Conservation (phyloP, 2,888 invertebrate species). For the Catocala sponsa region DNA sequence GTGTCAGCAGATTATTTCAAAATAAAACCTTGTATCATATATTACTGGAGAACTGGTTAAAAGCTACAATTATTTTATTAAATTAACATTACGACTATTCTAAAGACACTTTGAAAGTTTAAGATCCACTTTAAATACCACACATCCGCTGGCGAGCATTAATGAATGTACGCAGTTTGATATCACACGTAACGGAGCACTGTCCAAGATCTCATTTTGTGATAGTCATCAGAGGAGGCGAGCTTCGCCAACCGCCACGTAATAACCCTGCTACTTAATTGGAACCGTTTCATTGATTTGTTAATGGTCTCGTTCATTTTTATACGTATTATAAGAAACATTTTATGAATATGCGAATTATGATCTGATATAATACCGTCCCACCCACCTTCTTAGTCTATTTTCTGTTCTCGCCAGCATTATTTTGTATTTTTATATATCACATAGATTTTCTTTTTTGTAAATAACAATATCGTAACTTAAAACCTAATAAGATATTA, state of each 20-base stretch:
- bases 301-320: constrained; percentile 77
- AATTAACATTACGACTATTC: constrained; percentile 23
- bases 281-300: constrained; percentile 79
- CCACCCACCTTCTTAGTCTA: constrained; percentile 31
- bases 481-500: constrained; percentile 51
- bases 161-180: constrained; percentile 48
- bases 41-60: constrained; percentile 1
- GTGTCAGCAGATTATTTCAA: constrained; percentile 42
- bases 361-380: constrained; percentile 58
- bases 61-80: constrained; percentile 21
- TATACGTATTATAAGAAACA: constrained; percentile 68
- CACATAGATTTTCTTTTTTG: constrained; percentile 1
- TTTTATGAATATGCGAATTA: constrained; percentile 60
- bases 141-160: constrained; percentile 46
- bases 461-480: constrained; percentile 36
- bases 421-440: constrained; percentile 16
- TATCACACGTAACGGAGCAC: constrained; percentile 59
- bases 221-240: constrained; percentile 69
- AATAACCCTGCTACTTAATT: constrained; percentile 79
- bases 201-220: constrained; percentile 77
- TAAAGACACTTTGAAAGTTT: constrained; percentile 40
- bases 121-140: constrained; percentile 43
- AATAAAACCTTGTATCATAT: constrained; percentile 5
- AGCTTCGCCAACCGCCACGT: constrained; percentile 68
- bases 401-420: constrained; percentile 12